Percentiles rank a stretch among this genome's conserved stretches.
Conservation (phyloP, 2,113 vertebrate species). For the Ciconia boyciana region DNA sequence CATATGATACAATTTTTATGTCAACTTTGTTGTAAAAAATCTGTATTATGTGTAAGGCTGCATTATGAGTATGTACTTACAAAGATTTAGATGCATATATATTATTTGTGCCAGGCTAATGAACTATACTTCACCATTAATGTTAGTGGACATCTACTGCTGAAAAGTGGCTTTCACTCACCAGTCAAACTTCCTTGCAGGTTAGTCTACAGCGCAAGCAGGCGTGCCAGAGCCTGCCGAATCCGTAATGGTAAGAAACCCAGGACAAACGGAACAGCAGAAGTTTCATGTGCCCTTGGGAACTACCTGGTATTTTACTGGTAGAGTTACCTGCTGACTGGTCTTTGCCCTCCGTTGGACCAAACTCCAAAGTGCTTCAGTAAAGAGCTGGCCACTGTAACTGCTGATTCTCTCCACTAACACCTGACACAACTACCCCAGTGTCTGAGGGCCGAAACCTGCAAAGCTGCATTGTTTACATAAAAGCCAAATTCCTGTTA, state of each 20-base stretch:
- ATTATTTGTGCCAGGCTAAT: not conserved
- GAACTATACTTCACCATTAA: not conserved
- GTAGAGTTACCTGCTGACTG: not conserved
- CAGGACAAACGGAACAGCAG: not conserved
- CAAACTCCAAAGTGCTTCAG: not conserved
- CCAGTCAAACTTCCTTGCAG: not conserved
- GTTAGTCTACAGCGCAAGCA: rapidly evolving
- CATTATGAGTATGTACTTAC: not conserved
- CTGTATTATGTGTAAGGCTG: not conserved
- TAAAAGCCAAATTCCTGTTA: not conserved
- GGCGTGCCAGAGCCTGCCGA: not conserved
- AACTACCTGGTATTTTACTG: not conserved
- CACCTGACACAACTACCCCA: not conserved
- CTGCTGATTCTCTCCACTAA: not conserved
- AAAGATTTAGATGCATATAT: not conserved
- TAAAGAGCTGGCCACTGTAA: not conserved
- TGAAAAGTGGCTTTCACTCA: not conserved
- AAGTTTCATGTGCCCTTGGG: not conserved
- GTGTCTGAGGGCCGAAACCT: not conserved
- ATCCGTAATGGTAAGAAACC: not conserved
- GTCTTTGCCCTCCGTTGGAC: not conserved
- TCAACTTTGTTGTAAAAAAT: constrained; percentile 8
- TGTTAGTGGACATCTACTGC: not conserved
- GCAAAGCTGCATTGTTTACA: not conserved
- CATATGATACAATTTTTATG: not conserved